Base-by-base conservation (phyloP, 2,113 vertebrate genomes). In the Hemiscyllium ocellatum region DNA sequence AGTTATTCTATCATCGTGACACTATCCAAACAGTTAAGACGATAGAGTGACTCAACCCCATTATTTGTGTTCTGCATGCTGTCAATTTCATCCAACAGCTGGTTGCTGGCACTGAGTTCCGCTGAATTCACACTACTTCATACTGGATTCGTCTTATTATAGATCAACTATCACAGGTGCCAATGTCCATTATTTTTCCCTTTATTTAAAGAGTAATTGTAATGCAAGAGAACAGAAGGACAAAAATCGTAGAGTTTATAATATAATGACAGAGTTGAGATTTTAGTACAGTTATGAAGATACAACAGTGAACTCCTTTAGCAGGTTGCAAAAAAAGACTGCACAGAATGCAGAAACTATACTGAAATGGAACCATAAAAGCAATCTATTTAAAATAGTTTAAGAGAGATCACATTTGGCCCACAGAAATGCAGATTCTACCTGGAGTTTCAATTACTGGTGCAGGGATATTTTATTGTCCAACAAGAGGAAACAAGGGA, bases 41-140 rank as follows among this genome's bases (percentile, higher is more conserved):
- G 33, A 93, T 42, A 94, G 65, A 94, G 61, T 94, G 65, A 94
- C 68, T 68, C 61, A 22, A 94, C n/a, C 90, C 68, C 90, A 94
- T 94, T 94, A 94, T 94, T 56, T 68, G 68, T 68, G 68, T 93
- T 94, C 66, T 94, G 66, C 61, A 68, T 22, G 90, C 61, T n/a
- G 66, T 69, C 91, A 69, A 69, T 94, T 94, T 69, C 17, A 70
- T 94, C 66, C 66, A 94, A 94, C 91, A 94, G 65, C 91, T 94
- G 91, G 91, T 69, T 50, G 61, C 22, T 94, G 66, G 66, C 37
- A 42, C 90, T 42, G 66, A 37, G n/a, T 12, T 69, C 19, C n/a
- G 37, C n/a, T 93, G 89, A 93, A 94, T 3, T 19, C 19, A 42
- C 19, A 68, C 61, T 17, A 93, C 29, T 87, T 37, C 52, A 61